A percentile compares a stretch with the other conserved stretches of the same genome.
These are phyloP conservation scores for Falco novaeseelandiae DNA, from an alignment of 2,797 vertebrate species.

Conservation along the genomic window DNA sequence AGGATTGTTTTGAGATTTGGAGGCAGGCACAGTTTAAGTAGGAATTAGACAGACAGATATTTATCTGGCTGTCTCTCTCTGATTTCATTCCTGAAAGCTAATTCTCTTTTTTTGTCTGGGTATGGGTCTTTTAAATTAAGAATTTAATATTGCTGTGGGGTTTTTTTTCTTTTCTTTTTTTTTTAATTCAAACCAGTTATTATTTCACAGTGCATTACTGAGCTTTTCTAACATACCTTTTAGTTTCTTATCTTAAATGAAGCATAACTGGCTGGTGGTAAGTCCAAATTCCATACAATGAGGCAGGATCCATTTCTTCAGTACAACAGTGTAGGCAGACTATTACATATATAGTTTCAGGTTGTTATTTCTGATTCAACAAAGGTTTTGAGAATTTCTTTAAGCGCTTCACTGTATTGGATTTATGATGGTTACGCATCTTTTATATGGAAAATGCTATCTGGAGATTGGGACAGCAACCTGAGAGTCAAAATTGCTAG, in stretches of 20 bases:
- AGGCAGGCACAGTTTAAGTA: neutral
- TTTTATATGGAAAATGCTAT: neutral
- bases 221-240: slow-evolving; percentile 7
- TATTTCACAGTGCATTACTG: neutral
- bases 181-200: neutral
- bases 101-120: neutral
- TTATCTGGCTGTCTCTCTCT: neutral
- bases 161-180: neutral
- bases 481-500: neutral
- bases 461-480: neutral
- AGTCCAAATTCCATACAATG: neutral
- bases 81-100: slow-evolving; percentile 20
- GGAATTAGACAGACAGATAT: neutral
- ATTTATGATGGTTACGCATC: neutral
- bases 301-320: neutral
- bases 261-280: neutral
- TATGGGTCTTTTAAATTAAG: neutral
- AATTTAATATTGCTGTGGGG: neutral
- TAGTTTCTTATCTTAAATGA: neutral
- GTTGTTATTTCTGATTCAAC: neutral
- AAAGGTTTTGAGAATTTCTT: neutral
- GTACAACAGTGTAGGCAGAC: neutral
- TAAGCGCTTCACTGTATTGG: neutral
- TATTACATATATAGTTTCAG: neutral
- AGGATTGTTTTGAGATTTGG: neutral